Evolutionary conservation across 92 coral and sea anemone genomes (phyloP).

Genomic region (Epizoanthus scotinus): DNA sequence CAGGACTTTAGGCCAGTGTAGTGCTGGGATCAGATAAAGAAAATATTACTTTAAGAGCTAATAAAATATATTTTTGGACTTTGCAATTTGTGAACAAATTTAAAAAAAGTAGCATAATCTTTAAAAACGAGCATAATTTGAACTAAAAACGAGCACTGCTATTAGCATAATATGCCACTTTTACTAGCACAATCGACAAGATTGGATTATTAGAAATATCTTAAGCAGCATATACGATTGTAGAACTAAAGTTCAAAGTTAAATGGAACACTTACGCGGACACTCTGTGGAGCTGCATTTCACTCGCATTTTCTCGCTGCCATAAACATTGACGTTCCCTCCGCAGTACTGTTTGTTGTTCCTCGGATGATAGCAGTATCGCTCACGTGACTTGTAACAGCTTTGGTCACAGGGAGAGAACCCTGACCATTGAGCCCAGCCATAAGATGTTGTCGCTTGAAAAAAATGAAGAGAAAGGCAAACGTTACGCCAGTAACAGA

Average conservation of each 20-base stretch:
- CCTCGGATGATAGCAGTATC: slow-evolving; percentile 68
- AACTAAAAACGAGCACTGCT: no score
- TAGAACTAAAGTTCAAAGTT: background rate
- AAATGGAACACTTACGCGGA: slow-evolving; percentile 49
- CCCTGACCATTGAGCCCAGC: slow-evolving; percentile 75
- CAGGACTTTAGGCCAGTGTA: no score
- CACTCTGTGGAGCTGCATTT: slow-evolving; percentile 61
- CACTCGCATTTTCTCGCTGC: slow-evolving; percentile 40
- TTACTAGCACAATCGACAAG: no score
- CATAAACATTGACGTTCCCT: slow-evolving; percentile 61
- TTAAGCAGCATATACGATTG: no score
- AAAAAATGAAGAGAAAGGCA: background rate
- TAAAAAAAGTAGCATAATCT: no score
- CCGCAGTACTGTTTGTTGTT: slow-evolving; percentile 54
- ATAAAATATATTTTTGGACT: no score
- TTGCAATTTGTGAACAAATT: no score
- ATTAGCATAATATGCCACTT: no score
- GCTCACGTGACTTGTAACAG: slow-evolving; percentile 63
- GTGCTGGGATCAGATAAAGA: no score
- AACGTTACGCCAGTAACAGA: background rate
- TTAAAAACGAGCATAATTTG: no score
- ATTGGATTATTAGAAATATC: no score
- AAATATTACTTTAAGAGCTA: no score
- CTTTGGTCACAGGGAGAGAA: slow-evolving; percentile 61
- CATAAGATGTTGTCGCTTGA: slow-evolving; percentile 31